phyloP scores from a whole-genome alignment of 2,888 invertebrate genomes.

The Holacanthella duospinosa region DNA sequence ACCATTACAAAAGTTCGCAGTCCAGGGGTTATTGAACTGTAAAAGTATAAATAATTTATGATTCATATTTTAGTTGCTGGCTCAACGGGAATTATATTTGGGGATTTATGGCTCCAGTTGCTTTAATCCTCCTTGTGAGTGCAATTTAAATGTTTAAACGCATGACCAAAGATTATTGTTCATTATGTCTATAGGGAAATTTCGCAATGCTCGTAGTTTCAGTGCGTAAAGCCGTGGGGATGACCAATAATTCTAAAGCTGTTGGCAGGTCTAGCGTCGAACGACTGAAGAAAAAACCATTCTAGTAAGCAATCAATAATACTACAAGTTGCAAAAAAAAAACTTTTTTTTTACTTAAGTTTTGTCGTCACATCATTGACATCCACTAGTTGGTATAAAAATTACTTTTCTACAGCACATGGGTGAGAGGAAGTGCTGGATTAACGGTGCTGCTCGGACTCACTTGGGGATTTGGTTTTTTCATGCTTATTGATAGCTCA shows the following conservation, averaged over 20 bases:
- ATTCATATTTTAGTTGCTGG: conserved; percentile 15
- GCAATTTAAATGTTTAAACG: background rate
- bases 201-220: background rate
- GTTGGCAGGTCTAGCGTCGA: no score
- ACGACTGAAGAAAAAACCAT: no score
- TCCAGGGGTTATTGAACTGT: no score
- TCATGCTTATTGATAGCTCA: conserved; percentile 10
- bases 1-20: no score
- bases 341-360: no score
- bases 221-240: background rate
- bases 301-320: no score
- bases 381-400: background rate
- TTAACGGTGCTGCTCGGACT: conserved; percentile 16
- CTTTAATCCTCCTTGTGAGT: conserved; percentile 10
- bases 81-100: conserved; percentile 12
- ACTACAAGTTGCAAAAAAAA: no score
- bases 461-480: conserved; percentile 18
- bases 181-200: background rate
- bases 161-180: no score
- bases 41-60: background rate
- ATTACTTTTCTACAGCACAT: conserved; percentile 11
- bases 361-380: no score
- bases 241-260: background rate
- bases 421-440: conserved; percentile 13
- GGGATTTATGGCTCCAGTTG: conserved; percentile 12